phyloP scores from a whole-genome alignment of 2,888 invertebrate species.

The Euplexia lucipara region DNA sequence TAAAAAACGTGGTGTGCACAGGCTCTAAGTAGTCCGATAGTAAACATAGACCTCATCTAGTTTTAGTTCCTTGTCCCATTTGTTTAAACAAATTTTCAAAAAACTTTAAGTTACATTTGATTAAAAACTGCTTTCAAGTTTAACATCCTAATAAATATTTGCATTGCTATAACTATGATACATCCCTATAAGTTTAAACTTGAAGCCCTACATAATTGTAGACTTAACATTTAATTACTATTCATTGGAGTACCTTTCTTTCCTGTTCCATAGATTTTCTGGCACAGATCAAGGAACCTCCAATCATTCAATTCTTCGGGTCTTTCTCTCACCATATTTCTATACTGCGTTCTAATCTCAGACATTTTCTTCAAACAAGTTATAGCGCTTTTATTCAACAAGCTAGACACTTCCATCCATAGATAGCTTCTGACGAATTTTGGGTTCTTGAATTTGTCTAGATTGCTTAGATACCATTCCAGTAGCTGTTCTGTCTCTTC shows the following conservation, averaged over 20 bases:
- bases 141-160: too few relatives aligned
- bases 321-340: conserved; percentile 81
- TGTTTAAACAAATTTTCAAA: too few relatives aligned
- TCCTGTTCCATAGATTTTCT: conserved; percentile 87
- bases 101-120: too few relatives aligned
- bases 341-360: conserved; percentile 82
- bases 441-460: conserved; percentile 87
- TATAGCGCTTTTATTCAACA: conserved; percentile 80
- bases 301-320: conserved; percentile 76
- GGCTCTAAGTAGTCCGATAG: too few relatives aligned
- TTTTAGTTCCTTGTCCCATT: too few relatives aligned
- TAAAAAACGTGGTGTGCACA: too few relatives aligned
- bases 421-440: conserved; percentile 83
- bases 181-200: too few relatives aligned
- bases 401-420: conserved; percentile 82
- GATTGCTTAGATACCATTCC: conserved; percentile 84
- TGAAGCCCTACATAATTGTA: neutral
- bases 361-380: conserved; percentile 86
- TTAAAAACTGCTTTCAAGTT: too few relatives aligned
- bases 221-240: conserved; percentile 19
- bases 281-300: conserved; percentile 83
- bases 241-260: conserved; percentile 69
- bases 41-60: too few relatives aligned
- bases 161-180: too few relatives aligned
- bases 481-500: conserved; percentile 79